Base-by-base conservation (phyloP, 2,888 invertebrate genomes). In the Ptychoptera contaminata region DNA sequence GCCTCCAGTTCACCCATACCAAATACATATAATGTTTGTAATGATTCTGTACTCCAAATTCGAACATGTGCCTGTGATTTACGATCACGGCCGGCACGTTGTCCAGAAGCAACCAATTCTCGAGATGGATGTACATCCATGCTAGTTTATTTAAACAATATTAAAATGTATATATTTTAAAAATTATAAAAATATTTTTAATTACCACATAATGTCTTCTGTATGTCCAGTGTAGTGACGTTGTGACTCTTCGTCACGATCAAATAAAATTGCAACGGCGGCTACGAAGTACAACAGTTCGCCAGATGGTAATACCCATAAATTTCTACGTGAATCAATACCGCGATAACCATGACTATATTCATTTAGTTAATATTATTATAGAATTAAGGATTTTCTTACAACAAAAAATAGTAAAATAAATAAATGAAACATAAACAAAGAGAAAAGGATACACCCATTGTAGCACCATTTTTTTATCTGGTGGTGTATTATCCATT, bases 251-350 rank as follows among this genome's bases (percentile, higher is more conserved):
- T 85, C 84, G 49, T 84, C 83, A 40, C 85, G 73, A 61, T 92
- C 87, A 58, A 82, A 85, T 65, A 93, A 74, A 29, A 93, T 79
- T 0, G 87, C 92, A 1, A 92, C 84, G 0, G 91, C 85, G 1
- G 90, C 90, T n/a, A 92, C 91, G 59, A 82, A 88, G 64, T 92
- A 93, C 36, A 92, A 69, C 8, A 93, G 71, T 63, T 96, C 96
- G 0, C 93, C 94, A 0, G 92, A 91, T 1, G 92, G 91, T 44
- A 96, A 67, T 23, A 88, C 85, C 83, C 91, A 90, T 31, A 96
- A 71, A 66, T 96, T 96, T 53, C 81, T 77, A 10, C 86, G 75
- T 6, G 87, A 79, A 65, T 94, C 93, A 9, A 82, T 79, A 0
- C 96, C 94, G 47, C 94, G 79, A 67, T 94, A 96, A 0, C 94